Percentiles rank a stretch among this genome's conserved stretches.
phyloP scores from a whole-genome alignment of 2,888 invertebrate genomes.

The Ichneumoninae sp. region DNA sequence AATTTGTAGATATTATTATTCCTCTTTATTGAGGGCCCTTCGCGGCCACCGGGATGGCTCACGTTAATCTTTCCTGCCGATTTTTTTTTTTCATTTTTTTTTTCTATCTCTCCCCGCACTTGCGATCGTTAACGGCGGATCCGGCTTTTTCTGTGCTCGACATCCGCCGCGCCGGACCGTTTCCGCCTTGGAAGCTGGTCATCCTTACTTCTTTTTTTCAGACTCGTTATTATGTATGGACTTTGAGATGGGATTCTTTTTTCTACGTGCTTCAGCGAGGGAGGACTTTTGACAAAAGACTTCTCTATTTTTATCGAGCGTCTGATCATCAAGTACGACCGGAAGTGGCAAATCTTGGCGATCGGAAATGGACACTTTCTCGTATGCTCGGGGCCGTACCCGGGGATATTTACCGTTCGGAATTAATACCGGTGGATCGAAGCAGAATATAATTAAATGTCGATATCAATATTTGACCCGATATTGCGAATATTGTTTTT shows the following conservation, averaged over 20 bases:
- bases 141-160: constrained; percentile 42
- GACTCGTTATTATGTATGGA: constrained; percentile 7
- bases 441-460: not conserved
- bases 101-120: constrained; percentile 25
- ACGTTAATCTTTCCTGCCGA: constrained; percentile 59
- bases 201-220: not conserved
- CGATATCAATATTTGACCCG: not conserved
- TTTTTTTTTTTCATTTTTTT: constrained; percentile 7
- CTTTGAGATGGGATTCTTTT: constrained; percentile 17
- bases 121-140: constrained; percentile 27
- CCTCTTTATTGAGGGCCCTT: constrained; percentile 35
- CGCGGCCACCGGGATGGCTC: constrained; percentile 5
- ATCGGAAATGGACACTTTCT: not conserved
- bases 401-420: not conserved
- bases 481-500: not conserved
- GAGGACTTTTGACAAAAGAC: not conserved
- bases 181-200: constrained; percentile 40
- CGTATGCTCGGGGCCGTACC: not conserved
- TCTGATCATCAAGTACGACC: not conserved
- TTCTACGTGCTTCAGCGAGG: not conserved
- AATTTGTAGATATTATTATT: constrained; percentile 61
- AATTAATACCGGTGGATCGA: not conserved
- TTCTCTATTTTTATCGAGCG: not conserved
- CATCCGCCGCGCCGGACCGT: constrained; percentile 46
- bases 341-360: constrained; percentile 26